Conservation (phyloP, 2,113 vertebrate species). For the human region GRCh38 chr3:184872501-184873000, state of each 20-base stretch:
- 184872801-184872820: neutral
- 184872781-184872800: neutral
- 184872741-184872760: neutral
- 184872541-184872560: neutral
- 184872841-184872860: slow-evolving; percentile 35
- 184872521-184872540: neutral
- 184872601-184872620: neutral
- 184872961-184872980: neutral
- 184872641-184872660: neutral
- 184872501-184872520: neutral
- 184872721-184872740: neutral
- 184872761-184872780: neutral
- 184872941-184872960: neutral
- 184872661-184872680: neutral
- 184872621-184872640: neutral
- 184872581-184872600: neutral
- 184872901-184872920: neutral
- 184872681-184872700: neutral
- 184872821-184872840: neutral
- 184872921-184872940: neutral
- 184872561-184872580: neutral
- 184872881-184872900: neutral
- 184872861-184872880: slow-evolving; percentile 20
- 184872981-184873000: neutral
- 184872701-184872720: neutral